Evolutionary conservation across 2,888 invertebrate genomes (phyloP).

Genomic region (Imbricaverruca yamaguchii): DNA sequence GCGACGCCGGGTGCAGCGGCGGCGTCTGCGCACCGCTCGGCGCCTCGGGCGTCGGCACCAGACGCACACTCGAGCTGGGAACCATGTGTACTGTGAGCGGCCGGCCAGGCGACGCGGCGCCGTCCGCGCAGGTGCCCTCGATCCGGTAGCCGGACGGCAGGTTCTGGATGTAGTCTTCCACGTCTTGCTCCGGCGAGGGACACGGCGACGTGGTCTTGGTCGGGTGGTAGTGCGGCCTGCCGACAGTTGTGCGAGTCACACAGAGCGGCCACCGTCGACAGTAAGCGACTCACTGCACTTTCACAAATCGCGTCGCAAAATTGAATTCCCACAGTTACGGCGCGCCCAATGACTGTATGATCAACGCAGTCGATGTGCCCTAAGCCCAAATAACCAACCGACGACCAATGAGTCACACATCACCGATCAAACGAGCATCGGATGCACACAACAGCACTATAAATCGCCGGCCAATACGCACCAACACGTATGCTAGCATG

Average conservation of each 20-base stretch:
- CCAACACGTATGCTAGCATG: too few species aligned
- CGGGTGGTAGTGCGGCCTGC: background rate
- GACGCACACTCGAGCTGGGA: slow-evolving; percentile 14
- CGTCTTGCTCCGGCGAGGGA: background rate
- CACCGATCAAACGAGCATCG: too few species aligned
- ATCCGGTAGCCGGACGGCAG: slow-evolving; percentile 11
- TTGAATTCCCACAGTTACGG: too few species aligned
- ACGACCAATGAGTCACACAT: too few species aligned
- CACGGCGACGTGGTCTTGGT: background rate
- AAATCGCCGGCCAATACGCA: too few species aligned
- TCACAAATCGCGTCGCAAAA: too few species aligned
- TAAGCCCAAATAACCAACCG: too few species aligned
- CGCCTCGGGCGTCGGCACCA: slow-evolving; percentile 7
- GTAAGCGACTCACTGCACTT: too few species aligned
- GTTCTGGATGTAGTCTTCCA: slow-evolving; percentile 18
- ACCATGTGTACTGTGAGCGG: slow-evolving; percentile 15
- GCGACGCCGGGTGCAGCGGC: background rate
- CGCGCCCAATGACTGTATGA: too few species aligned
- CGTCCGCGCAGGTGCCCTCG: background rate
- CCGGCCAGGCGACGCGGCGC: background rate
- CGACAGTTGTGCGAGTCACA: background rate
- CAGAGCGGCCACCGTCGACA: background rate
- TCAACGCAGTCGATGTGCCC: too few species aligned
- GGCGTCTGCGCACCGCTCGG: background rate
- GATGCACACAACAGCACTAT: too few species aligned